phyloP scores from a whole-genome alignment of 64 coral and sea anemone species.

The Astreopora myriophthalma region DNA sequence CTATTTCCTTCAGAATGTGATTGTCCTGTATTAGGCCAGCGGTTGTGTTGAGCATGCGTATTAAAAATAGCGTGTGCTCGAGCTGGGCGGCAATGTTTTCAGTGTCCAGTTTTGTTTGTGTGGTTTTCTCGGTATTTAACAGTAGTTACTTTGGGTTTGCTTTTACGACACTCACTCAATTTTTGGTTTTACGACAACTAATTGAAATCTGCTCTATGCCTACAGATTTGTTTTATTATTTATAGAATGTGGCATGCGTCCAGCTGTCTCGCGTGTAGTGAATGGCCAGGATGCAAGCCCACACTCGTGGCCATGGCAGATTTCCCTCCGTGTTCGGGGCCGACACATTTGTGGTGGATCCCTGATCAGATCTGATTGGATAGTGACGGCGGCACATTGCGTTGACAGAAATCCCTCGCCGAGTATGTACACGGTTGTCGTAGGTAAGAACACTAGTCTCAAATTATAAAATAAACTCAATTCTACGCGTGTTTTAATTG shows the following conservation, averaged over 20 bases:
- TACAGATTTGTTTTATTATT: background rate
- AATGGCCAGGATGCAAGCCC: background rate
- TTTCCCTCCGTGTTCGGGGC: background rate
- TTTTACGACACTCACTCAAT: too few relatives aligned
- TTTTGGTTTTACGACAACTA: too few relatives aligned
- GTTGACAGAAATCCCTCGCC: background rate
- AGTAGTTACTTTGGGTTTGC: too few relatives aligned
- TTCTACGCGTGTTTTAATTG: too few relatives aligned
- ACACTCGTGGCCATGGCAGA: constrained; percentile 17
- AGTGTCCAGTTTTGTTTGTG: too few relatives aligned
- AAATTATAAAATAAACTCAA: background rate
- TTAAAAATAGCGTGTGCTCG: too few relatives aligned
- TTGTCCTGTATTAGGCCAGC: too few relatives aligned
- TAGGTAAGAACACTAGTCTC: background rate
- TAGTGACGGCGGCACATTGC: background rate
- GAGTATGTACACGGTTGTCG: background rate
- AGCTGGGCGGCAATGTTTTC: too few relatives aligned
- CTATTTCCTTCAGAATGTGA: too few relatives aligned
- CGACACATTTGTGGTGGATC: constrained; percentile 22
- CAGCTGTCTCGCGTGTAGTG: background rate
- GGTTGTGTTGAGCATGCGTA: too few relatives aligned
- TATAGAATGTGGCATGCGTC: background rate
- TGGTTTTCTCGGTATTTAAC: too few relatives aligned
- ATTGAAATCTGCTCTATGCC: too few relatives aligned
- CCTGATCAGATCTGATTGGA: constrained; percentile 1